These are phyloP conservation scores for Esperia sulphurella DNA, from an alignment of 2,888 invertebrate species.

Conservation along the genomic window DNA sequence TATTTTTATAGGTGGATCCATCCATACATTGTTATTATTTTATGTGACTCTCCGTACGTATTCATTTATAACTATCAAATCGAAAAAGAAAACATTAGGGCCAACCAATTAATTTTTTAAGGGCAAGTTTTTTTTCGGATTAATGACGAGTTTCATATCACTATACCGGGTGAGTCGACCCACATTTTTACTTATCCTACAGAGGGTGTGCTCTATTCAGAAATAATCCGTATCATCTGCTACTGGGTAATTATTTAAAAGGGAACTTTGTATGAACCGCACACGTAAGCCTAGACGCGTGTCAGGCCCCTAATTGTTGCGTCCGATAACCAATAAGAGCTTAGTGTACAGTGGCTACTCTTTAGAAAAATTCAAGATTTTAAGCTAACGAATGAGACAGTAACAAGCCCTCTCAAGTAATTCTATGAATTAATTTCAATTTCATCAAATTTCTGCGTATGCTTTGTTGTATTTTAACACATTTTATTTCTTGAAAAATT, in stretches of 20 bases:
- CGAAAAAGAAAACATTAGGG: slow-evolving; percentile 1
- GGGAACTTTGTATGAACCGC: slow-evolving; percentile 52
- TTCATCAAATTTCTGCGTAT: too few species aligned
- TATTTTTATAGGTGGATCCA: too few species aligned
- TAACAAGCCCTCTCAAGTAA: too few species aligned
- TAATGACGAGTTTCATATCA: slow-evolving; percentile 28
- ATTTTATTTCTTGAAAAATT: too few species aligned
- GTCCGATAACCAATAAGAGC: slow-evolving; percentile 63
- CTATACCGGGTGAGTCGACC: slow-evolving; percentile 27
- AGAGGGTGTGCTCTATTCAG: slow-evolving; percentile 38
- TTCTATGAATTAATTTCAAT: too few species aligned
- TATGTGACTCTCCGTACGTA: not conserved
- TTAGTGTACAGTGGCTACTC: slow-evolving; percentile 32
- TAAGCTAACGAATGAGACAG: too few species aligned
- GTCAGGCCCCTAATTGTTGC: slow-evolving; percentile 70
- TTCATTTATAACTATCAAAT: not conserved
- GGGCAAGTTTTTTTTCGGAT: slow-evolving; percentile 20
- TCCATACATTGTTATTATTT: slow-evolving; percentile 1
- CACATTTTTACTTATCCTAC: slow-evolving; percentile 41
- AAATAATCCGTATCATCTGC: slow-evolving; percentile 76
- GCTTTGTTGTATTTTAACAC: too few species aligned
- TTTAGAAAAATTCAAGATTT: not conserved
- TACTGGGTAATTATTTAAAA: slow-evolving; percentile 75
- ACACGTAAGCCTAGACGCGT: slow-evolving; percentile 64
- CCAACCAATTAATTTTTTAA: slow-evolving; percentile 14